Evolutionary conservation across 2,797 vertebrate genomes (phyloP).

Genomic region (Coregonus sp.): DNA sequence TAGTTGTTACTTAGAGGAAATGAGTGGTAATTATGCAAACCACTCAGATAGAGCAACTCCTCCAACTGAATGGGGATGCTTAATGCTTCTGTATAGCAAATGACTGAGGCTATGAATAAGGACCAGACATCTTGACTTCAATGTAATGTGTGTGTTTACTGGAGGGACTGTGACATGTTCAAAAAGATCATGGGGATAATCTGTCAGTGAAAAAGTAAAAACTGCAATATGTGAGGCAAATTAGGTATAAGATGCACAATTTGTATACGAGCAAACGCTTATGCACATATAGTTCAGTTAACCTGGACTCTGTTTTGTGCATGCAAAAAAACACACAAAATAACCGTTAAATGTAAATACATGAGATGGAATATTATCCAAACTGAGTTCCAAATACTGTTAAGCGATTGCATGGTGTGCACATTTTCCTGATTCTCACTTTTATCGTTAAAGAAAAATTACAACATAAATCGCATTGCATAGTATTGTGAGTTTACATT

Average conservation of each 20-base stretch:
- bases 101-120: neutral
- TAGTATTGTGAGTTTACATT: too few species aligned
- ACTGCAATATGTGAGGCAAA: neutral
- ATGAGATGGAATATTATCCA: too few species aligned
- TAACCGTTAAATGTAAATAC: too few species aligned
- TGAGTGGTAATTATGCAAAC: neutral
- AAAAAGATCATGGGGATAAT: neutral
- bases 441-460: too few species aligned
- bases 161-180: neutral
- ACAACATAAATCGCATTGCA: too few species aligned
- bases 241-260: neutral
- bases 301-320: too few species aligned
- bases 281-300: too few species aligned
- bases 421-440: too few species aligned
- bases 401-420: too few species aligned
- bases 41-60: neutral
- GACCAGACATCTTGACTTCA: neutral
- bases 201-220: neutral
- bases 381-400: too few species aligned
- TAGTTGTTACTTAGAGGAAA: neutral
- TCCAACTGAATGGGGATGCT: neutral
- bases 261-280: neutral
- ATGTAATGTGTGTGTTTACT: neutral
- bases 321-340: too few species aligned
- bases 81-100: neutral